phyloP scores from a whole-genome alignment of 1,140 invertebrate genomes.

The Hylaeus anthracinus region DNA sequence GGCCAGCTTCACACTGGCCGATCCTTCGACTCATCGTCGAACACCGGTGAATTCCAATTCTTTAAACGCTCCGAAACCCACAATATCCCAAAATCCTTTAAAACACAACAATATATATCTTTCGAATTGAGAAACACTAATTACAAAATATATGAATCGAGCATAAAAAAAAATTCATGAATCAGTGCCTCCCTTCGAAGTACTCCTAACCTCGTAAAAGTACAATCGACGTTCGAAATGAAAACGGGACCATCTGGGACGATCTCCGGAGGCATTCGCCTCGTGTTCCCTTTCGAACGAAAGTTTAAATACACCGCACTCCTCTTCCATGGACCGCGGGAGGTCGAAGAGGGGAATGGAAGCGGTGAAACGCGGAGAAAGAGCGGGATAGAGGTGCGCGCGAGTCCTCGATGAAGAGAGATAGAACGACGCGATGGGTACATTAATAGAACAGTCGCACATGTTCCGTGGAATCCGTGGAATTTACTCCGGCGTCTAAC shows the following conservation, averaged over 20 bases:
- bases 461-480: slow-evolving; percentile 61
- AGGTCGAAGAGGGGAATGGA: slow-evolving; percentile 1
- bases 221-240: slow-evolving; percentile 1
- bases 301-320: slow-evolving; percentile 57
- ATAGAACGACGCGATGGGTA: slow-evolving; percentile 55
- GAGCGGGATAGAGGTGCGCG: slow-evolving; percentile 31
- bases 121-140: too few species aligned
- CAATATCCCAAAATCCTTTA: too few species aligned
- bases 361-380: slow-evolving; percentile 30
- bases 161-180: too few species aligned
- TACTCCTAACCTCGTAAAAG: too few species aligned
- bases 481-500: slow-evolving; percentile 64
- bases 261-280: slow-evolving; percentile 42
- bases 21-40: too few species aligned
- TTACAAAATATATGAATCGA: too few species aligned
- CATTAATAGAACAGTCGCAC: slow-evolving; percentile 71
- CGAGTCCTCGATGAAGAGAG: neutral
- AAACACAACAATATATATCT: too few species aligned
- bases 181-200: too few species aligned
- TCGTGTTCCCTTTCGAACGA: slow-evolving; percentile 51
- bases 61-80: too few species aligned
- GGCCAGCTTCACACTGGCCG: too few species aligned
- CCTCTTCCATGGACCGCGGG: neutral
- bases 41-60: too few species aligned
- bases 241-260: slow-evolving; percentile 34